phyloP scores from a whole-genome alignment of 2,113 vertebrate genomes.

The Eulacestoma nigropectus region DNA sequence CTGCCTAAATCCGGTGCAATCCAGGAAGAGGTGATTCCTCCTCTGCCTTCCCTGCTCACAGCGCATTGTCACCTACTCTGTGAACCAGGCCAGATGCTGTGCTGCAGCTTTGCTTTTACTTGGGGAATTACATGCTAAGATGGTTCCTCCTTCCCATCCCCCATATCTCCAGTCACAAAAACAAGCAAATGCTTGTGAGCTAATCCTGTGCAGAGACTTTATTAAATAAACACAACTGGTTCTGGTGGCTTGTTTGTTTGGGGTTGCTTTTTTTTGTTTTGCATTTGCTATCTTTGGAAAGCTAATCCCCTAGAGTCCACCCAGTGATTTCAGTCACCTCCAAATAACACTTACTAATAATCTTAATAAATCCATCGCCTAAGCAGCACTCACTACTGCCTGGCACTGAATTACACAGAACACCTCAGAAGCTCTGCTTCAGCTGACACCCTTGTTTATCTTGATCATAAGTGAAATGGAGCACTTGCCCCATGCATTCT shows the following conservation, averaged over 20 bases:
- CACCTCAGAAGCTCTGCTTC: conserved; percentile 27
- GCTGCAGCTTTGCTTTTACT: neutral
- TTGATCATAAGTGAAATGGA: neutral
- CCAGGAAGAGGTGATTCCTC: conserved; percentile 24
- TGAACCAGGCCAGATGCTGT: neutral
- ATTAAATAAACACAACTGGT: conserved; percentile 45
- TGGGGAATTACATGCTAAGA: neutral
- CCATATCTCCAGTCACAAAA: conserved; percentile 28
- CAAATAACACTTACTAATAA: conserved; percentile 53
- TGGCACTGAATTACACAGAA: neutral
- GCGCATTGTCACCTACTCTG: neutral
- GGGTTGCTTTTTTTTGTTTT: neutral
- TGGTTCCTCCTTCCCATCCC: neutral
- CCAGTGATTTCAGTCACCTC: conserved; percentile 59
- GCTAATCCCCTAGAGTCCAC: conserved; percentile 49
- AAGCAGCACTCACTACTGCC: conserved; percentile 36
- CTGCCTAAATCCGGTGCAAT: neutral
- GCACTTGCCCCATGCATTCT: neutral
- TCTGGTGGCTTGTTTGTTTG: conserved; percentile 7
- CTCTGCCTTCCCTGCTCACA: neutral
- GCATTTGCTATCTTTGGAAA: conserved; percentile 61
- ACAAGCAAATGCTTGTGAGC: conserved; percentile 19
- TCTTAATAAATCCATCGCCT: conserved; percentile 52
- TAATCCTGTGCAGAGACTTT: conserved; percentile 21
- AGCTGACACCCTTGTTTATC: neutral